Base-by-base conservation (phyloP, 2,797 vertebrate genomes). In the Molossus molossus region DNA sequence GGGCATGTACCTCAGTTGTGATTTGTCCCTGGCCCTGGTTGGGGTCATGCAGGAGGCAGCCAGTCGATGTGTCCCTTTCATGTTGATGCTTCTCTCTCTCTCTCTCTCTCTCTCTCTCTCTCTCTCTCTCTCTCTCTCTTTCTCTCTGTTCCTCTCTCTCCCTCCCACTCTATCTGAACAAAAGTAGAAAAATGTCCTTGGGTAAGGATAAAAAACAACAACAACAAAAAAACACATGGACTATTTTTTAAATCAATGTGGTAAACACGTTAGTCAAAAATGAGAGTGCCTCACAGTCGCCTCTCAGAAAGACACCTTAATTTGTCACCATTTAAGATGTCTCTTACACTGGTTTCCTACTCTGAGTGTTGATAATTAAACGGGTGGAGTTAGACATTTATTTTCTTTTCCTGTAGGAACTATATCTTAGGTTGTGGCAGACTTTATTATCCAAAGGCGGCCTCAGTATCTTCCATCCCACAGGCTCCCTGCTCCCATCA, bases 401-500 rank as follows among this genome's bases (percentile, higher is more conserved):
- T 80, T 72, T 55, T 87, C 87, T 13, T 55, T 83, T 75, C 62
- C 81, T 11, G 0, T 37, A 69, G 48, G 17, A 87, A 29, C 60
- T 60, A 1, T 29, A 8, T 53, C 48, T 90, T 57, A 64, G 18
- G n/a, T 15, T 70, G 77, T 55, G 18, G 33, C 37, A 72, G 11
- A 55, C 5, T 25, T 9, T 45, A 9, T 45, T 94, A 79, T 48
- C 55, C 72, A 23, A 27, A 64, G 45, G 69, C 37, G 33, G 1
- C 12, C 67, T 29, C 18, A n/a, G 11, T 2, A 10, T 77, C 55
- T 91, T 45, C 45, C n/a, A 40, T 29, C 18, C 7, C 45, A 55
- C 1, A 0, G 4, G 2, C 0, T 21, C 25, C 17, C 23, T 2
- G 40, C 27, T 33, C 50, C 57, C 69, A 48, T 9, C 12, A 17